phyloP scores from a whole-genome alignment of 2,113 vertebrate genomes.

The Amphilophus citrinellus region DNA sequence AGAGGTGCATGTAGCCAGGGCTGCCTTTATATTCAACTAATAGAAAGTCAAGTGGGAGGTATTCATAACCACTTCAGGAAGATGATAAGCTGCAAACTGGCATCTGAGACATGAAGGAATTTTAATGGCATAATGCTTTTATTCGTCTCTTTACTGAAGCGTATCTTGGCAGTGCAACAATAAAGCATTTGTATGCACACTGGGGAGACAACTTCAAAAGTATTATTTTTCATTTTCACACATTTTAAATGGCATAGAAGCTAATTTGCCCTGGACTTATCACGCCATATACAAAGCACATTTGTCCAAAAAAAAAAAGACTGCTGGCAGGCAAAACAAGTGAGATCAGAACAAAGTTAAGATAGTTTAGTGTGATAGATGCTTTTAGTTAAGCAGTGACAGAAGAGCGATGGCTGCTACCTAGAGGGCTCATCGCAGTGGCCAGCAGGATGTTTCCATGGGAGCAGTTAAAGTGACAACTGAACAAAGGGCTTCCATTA shows the following conservation, averaged over 20 bases:
- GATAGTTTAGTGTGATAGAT: slow-evolving; percentile 39
- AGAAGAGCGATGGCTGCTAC: slow-evolving; percentile 31
- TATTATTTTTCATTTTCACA: neutral
- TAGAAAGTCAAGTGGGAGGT: slow-evolving; percentile 51
- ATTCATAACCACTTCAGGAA: slow-evolving; percentile 51
- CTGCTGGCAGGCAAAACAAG: neutral
- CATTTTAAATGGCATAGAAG: neutral
- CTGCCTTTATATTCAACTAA: slow-evolving; percentile 48
- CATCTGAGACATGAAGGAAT: slow-evolving; percentile 22
- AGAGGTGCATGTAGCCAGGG: slow-evolving; percentile 9
- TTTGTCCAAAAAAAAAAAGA: neutral
- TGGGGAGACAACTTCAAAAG: neutral
- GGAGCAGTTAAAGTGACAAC: slow-evolving; percentile 75
- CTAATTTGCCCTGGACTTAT: neutral
- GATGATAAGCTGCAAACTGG: slow-evolving; percentile 37
- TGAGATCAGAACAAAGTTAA: neutral
- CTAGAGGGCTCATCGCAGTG: slow-evolving; percentile 60
- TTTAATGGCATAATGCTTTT: slow-evolving; percentile 12
- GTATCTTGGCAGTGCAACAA: neutral
- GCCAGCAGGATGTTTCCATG: slow-evolving; percentile 69
- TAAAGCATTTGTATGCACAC: neutral
- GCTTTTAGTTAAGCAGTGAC: slow-evolving; percentile 31
- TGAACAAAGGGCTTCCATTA: slow-evolving; percentile 80
- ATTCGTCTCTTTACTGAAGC: neutral
- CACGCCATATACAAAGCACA: neutral